Evolutionary conservation across 2,888 invertebrate species (phyloP).

Genomic region (Oxyteleia sp.): DNA sequence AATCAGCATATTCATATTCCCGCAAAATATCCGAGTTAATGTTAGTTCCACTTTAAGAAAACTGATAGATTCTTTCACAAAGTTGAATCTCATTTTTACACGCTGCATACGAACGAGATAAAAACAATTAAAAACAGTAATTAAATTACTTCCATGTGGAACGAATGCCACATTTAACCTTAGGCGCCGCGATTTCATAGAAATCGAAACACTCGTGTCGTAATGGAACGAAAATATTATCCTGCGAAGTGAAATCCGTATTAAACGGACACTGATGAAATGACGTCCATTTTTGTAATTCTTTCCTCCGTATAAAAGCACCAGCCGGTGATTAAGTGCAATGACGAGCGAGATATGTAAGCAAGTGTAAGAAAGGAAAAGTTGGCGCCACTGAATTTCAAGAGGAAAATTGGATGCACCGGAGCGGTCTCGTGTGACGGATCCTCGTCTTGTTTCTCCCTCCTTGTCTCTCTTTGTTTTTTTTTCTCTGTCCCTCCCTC

Average conservation of each 20-base stretch:
- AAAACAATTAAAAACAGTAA: too few species aligned
- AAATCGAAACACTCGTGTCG: conserved; percentile 22
- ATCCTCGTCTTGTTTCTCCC: too few species aligned
- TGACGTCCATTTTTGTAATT: conserved; percentile 32
- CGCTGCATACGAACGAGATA: too few species aligned
- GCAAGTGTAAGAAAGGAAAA: conserved; percentile 57
- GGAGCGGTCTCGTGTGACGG: conserved; percentile 75
- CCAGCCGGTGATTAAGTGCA: conserved; percentile 60
- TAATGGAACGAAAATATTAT: conserved; percentile 29
- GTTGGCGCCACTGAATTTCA: conserved; percentile 36
- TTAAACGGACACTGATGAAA: conserved; percentile 37
- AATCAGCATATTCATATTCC: too few species aligned
- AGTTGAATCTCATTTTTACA: too few species aligned
- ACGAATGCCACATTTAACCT: conserved; percentile 21
- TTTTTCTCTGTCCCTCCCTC: too few species aligned
- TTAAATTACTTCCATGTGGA: too few species aligned
- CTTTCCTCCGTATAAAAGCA: conserved; percentile 21
- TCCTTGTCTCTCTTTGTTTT: too few species aligned
- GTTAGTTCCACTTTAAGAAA: too few species aligned
- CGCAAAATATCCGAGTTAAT: too few species aligned
- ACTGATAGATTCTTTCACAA: too few species aligned
- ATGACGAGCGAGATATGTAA: conserved; percentile 65
- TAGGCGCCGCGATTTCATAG: conserved; percentile 18
- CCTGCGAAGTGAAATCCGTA: conserved; percentile 49
- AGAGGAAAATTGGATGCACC: conserved; percentile 64